These are phyloP conservation scores for Thalassophryne amazonica DNA, from an alignment of 2,797 vertebrate species.

Conservation along the genomic window DNA sequence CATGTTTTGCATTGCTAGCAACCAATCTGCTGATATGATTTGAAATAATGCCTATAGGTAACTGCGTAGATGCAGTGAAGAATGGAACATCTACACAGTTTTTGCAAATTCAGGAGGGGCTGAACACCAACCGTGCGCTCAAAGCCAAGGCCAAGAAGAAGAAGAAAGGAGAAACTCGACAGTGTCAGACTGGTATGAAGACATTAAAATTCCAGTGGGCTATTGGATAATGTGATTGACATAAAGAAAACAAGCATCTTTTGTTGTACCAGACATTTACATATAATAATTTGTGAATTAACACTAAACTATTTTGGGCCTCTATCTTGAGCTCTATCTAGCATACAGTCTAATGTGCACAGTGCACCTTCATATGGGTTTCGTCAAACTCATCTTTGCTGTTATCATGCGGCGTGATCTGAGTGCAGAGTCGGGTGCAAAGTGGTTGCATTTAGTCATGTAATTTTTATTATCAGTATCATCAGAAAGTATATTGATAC, in stretches of 20 bases:
- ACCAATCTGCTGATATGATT: background rate
- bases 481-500: no score
- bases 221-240: background rate
- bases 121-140: slow-evolving; percentile 86
- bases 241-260: background rate
- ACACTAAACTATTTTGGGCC: background rate
- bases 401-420: no score
- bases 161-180: slow-evolving; percentile 92
- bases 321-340: no score
- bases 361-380: no score
- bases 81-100: slow-evolving; percentile 88
- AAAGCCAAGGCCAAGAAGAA: slow-evolving; percentile 95
- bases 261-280: background rate
- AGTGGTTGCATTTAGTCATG: background rate
- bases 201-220: background rate
- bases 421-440: no score
- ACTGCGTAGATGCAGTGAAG: slow-evolving; percentile 90
- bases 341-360: no score
- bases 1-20: background rate
- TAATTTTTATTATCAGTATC: background rate
- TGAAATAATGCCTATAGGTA: slow-evolving; percentile 75
- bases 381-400: no score
- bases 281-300: background rate
- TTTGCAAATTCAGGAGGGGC: slow-evolving; percentile 92
- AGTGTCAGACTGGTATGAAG: slow-evolving; percentile 93